These are phyloP conservation scores for Genyomyrus donnyi DNA, from an alignment of 2,113 vertebrate genomes.

Conservation along the genomic window DNA sequence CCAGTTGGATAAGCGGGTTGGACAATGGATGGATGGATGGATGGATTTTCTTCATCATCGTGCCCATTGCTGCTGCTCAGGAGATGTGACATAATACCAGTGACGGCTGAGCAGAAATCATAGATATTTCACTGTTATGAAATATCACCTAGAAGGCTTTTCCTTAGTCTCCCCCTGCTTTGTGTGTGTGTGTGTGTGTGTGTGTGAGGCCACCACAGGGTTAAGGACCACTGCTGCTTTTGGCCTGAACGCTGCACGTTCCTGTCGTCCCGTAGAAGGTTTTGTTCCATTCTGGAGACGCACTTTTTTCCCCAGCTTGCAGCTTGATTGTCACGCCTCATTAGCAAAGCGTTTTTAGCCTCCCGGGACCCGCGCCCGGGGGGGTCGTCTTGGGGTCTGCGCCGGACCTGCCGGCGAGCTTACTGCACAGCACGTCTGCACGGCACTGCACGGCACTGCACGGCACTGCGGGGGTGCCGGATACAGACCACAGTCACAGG, in stretches of 20 bases:
- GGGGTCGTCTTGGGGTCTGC: background rate
- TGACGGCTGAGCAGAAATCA: background rate
- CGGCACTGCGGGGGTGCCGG: background rate
- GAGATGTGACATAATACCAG: background rate
- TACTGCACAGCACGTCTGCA: background rate
- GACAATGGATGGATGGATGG: too few species aligned
- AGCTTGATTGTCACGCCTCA: slow-evolving; percentile 6
- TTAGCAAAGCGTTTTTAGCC: background rate
- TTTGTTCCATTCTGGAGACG: background rate
- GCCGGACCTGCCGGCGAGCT: background rate
- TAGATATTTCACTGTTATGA: background rate
- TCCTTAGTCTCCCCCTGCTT: background rate
- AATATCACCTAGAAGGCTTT: background rate
- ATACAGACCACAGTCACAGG: background rate
- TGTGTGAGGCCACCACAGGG: background rate
- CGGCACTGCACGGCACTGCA: background rate
- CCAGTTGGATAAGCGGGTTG: too few species aligned
- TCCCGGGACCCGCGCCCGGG: background rate
- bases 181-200: background rate
- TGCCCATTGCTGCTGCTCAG: background rate
- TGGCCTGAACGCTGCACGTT: background rate
- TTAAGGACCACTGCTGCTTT: background rate
- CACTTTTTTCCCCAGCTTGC: background rate
- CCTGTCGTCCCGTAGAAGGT: background rate
- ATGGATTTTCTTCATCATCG: background rate